Base-by-base conservation (phyloP, 2,113 vertebrate genomes). In the Melierax canorus region DNA sequence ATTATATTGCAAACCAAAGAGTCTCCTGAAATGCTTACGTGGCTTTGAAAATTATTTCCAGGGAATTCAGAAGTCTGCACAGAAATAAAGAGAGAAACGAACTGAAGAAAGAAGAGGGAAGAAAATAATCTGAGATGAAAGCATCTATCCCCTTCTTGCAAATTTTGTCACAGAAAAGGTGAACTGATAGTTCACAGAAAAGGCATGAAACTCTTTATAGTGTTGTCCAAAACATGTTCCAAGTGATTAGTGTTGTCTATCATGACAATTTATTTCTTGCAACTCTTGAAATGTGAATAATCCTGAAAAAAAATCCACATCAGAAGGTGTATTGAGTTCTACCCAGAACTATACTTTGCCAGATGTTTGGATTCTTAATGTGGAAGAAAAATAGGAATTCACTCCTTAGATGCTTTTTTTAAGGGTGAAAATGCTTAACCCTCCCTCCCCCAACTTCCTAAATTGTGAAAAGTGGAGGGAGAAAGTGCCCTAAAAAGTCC, bases 11-110 rank as follows among this genome's bases (percentile, higher is more conserved):
- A 90, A 91, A 50, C 34, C 34, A 77, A 78, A 66, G 17, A 58
- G 17, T 60, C 4, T 75, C 22, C 18, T 78, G 46, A 90, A 90
- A 78, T 88, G 39, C 39, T 29, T 93, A 34, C 5, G 15, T 46
- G 26, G 20, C 60, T 95, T 97, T 85, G 51, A 93, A 93, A 95
- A 34, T 85, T 51, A 78, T 93, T 92, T 86, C 29, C 26, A 51
- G 38, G 46, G 15, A 89, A 74, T 78, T 84, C 46, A 74, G 50
- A 72, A 79, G 6, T 38, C 58, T 79, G 38, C 27, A 50, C 5
- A 73, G 50, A 87, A 92, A 55, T 56, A 69, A 43, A 85, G 43
- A 74, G 18, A 75, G 39, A 88, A 83, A 53, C 6, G 5, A 88
- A 53, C 6, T 46, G 46, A 76, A 91, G n/a, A 68, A 85, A 74